Percentiles rank a stretch among this genome's conserved stretches.
Evolutionary conservation across 1,140 invertebrate genomes (phyloP).

Genomic region (Drosophila burlai): DNA sequence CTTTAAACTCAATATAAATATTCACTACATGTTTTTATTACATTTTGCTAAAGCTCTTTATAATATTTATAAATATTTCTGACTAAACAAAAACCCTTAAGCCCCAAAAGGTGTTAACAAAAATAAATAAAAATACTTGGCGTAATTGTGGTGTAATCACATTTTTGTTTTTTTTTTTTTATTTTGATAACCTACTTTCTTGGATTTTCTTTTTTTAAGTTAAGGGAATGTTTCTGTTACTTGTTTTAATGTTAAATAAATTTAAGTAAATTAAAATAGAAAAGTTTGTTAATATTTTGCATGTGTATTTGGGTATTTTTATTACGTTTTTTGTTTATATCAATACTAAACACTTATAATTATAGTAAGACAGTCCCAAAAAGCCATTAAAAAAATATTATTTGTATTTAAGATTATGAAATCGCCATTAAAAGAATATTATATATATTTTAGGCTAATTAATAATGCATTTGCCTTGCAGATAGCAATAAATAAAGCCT

Average conservation of each 20-base stretch:
- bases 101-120: not conserved
- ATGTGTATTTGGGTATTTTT: not conserved
- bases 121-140: constrained; percentile 5
- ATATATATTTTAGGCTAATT: constrained; percentile 29
- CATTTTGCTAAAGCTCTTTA: not conserved
- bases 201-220: no score
- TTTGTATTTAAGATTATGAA: constrained; percentile 18
- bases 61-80: not conserved
- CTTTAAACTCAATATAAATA: not conserved
- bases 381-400: not conserved
- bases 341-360: no score
- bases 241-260: not conserved
- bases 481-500: constrained; percentile 2
- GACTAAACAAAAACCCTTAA: not conserved
- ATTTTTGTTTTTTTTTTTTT: not conserved
- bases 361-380: not conserved
- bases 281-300: not conserved
- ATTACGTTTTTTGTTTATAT: not conserved
- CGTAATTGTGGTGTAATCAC: not conserved
- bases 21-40: not conserved
- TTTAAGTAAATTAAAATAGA: not conserved
- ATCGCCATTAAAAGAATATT: not conserved
- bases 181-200: not conserved
- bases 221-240: not conserved
- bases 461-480: constrained; percentile 29